Conservation (phyloP, 2,888 invertebrate species). For the Frankliniella intonsa region DNA sequence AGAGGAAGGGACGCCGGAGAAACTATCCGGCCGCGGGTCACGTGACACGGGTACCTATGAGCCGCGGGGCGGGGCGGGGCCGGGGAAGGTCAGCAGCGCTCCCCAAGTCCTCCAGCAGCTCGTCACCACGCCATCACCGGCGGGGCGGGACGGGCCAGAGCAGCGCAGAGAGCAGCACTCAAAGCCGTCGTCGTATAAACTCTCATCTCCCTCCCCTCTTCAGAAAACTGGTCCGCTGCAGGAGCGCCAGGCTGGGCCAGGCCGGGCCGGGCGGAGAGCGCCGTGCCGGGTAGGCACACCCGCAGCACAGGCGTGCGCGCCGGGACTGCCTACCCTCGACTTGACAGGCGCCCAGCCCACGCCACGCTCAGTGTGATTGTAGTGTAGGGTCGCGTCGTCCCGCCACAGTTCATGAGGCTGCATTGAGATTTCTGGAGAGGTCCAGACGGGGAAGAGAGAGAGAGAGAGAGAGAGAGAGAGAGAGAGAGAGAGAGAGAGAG, state of each 20-base stretch:
- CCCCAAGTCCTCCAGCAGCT: too few species aligned
- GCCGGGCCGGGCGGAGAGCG: neutral
- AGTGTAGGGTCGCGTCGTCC: neutral
- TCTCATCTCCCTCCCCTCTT: too few species aligned
- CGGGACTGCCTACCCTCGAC: neutral
- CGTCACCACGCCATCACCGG: too few species aligned
- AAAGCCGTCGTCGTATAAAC: too few species aligned
- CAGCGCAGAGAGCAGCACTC: too few species aligned
- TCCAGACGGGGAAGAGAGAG: too few species aligned
- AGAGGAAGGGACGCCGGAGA: neutral
- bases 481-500: too few species aligned
- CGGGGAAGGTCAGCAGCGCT: neutral
- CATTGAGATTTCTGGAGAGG: too few species aligned
- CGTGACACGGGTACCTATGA: neutral
- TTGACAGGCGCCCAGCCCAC: neutral
- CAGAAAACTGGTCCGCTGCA: too few species aligned
- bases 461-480: neutral
- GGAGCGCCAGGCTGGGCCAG: too few species aligned
- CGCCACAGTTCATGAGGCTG: neutral
- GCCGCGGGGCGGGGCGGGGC: neutral
- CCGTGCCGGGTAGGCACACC: neutral
- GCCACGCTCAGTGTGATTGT: neutral
- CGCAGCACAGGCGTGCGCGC: neutral
- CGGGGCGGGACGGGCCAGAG: too few species aligned
- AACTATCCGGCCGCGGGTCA: neutral